These are phyloP conservation scores for Gobio gobio DNA, from an alignment of 2,113 vertebrate species.

Conservation along the genomic window DNA sequence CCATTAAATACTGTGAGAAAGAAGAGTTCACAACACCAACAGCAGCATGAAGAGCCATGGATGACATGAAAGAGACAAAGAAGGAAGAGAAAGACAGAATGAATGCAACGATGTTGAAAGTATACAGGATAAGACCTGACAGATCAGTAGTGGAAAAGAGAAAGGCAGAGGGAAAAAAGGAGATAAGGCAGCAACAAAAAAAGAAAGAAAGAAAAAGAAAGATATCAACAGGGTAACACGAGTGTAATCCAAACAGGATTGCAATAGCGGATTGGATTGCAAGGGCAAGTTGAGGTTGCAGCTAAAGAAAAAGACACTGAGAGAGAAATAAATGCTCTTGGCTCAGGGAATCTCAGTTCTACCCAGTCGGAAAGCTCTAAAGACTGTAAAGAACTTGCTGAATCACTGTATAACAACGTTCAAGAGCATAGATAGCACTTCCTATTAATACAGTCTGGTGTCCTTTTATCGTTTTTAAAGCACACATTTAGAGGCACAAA, in stretches of 20 bases:
- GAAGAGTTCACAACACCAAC: background rate
- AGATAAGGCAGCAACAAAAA: background rate
- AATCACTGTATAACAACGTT: background rate
- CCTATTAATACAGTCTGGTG: background rate
- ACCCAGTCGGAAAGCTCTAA: background rate
- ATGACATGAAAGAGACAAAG: background rate
- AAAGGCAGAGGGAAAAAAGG: background rate
- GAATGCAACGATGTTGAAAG: constrained; percentile 1
- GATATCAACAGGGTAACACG: constrained; percentile 5
- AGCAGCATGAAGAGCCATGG: background rate
- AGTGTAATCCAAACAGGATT: background rate
- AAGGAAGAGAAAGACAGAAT: background rate
- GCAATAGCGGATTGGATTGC: background rate
- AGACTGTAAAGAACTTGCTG: background rate
- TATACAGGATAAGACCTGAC: background rate
- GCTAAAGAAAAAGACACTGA: constrained; percentile 38
- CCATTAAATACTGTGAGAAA: background rate
- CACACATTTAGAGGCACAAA: background rate
- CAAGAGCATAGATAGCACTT: background rate
- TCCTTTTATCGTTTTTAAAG: background rate
- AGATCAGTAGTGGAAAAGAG: background rate
- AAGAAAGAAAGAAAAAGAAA: background rate
- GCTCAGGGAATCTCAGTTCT: background rate
- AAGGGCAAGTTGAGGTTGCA: constrained; percentile 9
- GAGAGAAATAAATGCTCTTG: background rate